phyloP scores from a whole-genome alignment of 2,113 vertebrate species.

The Amphilophus citrinellus region DNA sequence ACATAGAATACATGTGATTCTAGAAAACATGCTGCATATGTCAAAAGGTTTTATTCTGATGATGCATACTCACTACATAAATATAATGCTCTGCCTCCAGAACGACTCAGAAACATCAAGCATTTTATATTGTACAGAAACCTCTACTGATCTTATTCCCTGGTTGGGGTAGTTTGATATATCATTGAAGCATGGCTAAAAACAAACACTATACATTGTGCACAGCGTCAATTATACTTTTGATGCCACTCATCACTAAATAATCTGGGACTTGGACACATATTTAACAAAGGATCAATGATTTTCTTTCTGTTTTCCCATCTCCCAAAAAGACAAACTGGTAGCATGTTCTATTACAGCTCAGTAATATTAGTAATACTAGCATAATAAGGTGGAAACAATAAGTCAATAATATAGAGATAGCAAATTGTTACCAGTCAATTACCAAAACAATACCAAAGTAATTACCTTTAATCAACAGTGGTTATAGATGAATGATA shows the following conservation, averaged over 20 bases:
- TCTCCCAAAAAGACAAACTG: neutral
- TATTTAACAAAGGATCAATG: neutral
- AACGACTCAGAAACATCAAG: constrained; percentile 25
- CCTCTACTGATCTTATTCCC: constrained; percentile 1
- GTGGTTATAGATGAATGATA: neutral
- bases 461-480: neutral
- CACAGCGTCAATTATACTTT: neutral
- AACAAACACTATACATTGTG: neutral
- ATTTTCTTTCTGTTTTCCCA: neutral
- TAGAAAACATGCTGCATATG: neutral
- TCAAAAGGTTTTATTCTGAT: constrained; percentile 25
- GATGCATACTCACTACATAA: neutral
- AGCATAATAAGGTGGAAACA: neutral
- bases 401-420: neutral
- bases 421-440: neutral
- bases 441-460: neutral
- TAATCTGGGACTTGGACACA: neutral
- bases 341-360: neutral
- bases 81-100: constrained; percentile 27
- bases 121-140: neutral
- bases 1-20: neutral
- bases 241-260: neutral
- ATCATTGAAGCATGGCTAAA: constrained; percentile 24
- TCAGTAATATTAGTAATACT: neutral
- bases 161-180: constrained; percentile 20